Evolutionary conservation across 2,113 vertebrate genomes (phyloP).

Genomic region (Sceloporus undulatus): DNA sequence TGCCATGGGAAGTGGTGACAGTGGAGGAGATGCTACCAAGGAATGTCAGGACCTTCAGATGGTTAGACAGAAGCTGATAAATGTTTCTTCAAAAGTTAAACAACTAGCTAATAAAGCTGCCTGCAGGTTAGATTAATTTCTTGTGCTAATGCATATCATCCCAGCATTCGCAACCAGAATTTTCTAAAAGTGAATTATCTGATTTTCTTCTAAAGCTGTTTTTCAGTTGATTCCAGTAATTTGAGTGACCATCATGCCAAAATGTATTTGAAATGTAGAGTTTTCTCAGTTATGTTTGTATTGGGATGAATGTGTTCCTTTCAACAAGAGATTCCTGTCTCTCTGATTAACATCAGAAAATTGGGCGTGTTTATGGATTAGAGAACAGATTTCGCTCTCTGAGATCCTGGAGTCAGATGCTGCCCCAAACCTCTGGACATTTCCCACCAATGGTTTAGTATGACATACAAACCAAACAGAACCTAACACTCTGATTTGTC

Average conservation of each 20-base stretch:
- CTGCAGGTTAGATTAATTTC: slow-evolving; percentile 78
- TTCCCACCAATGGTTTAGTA: too few relatives aligned
- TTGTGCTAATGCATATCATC: slow-evolving; percentile 9
- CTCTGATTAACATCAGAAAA: neutral
- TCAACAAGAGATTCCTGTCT: neutral
- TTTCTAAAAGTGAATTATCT: neutral
- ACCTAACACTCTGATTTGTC: neutral
- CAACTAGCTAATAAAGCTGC: slow-evolving; percentile 80
- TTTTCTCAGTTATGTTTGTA: neutral
- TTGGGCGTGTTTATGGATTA: too few relatives aligned
- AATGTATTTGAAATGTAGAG: neutral
- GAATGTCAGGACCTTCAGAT: slow-evolving; percentile 78
- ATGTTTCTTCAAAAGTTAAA: slow-evolving; percentile 81
- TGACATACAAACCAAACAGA: neutral
- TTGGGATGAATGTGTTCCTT: neutral
- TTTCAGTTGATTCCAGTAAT: neutral
- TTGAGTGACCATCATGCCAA: neutral
- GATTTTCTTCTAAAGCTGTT: neutral
- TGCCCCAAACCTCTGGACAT: too few relatives aligned
- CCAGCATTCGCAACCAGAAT: neutral
- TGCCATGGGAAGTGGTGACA: slow-evolving; percentile 58
- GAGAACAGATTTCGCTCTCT: too few relatives aligned
- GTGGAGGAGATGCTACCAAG: slow-evolving; percentile 55
- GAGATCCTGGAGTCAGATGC: too few relatives aligned
- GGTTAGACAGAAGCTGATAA: slow-evolving; percentile 83